A percentile compares a stretch with the other conserved stretches of the same genome.
phyloP scores from a whole-genome alignment of 1,140 invertebrate species.

The Scaptomyza pallida region DNA sequence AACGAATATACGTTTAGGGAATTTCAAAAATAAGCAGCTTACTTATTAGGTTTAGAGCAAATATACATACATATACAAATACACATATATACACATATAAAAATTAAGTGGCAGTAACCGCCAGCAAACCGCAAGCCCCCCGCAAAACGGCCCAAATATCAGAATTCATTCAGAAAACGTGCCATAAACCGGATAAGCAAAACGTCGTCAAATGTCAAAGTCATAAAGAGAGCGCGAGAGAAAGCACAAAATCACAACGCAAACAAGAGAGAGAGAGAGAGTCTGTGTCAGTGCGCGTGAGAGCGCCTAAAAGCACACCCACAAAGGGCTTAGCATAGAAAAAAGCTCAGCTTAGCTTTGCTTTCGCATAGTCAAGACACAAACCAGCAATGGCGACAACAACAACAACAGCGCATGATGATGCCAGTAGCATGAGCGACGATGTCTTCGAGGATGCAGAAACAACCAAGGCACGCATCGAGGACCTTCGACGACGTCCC shows the following conservation, averaged over 20 bases:
- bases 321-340: slow-evolving; percentile 8
- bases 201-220: slow-evolving; percentile 70
- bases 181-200: slow-evolving; percentile 67
- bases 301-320: slow-evolving; percentile 43
- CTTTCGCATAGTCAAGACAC: slow-evolving; percentile 35
- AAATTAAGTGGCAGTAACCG: slow-evolving; percentile 52
- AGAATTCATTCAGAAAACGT: slow-evolving; percentile 79
- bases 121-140: slow-evolving; percentile 23
- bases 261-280: slow-evolving; percentile 17
- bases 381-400: slow-evolving; percentile 30
- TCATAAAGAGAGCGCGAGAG: slow-evolving; percentile 52
- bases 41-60: slow-evolving; percentile 51
- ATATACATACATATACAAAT: slow-evolving; percentile 52
- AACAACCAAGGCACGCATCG: slow-evolving; percentile 75
- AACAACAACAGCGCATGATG: slow-evolving; percentile 55
- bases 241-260: slow-evolving; percentile 1
- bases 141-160: slow-evolving; percentile 46
- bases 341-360: slow-evolving; percentile 34
- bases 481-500: slow-evolving; percentile 70
- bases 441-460: slow-evolving; percentile 89
- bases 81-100: slow-evolving; percentile 40
- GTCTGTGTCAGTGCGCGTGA: no score
- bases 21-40: slow-evolving; percentile 65
- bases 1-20: slow-evolving; percentile 78
- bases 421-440: slow-evolving; percentile 89